Percentiles rank a stretch among this genome's conserved stretches.
These are phyloP conservation scores for Drosophila cognata DNA, from an alignment of 2,888 invertebrate genomes.

Conservation along the genomic window DNA sequence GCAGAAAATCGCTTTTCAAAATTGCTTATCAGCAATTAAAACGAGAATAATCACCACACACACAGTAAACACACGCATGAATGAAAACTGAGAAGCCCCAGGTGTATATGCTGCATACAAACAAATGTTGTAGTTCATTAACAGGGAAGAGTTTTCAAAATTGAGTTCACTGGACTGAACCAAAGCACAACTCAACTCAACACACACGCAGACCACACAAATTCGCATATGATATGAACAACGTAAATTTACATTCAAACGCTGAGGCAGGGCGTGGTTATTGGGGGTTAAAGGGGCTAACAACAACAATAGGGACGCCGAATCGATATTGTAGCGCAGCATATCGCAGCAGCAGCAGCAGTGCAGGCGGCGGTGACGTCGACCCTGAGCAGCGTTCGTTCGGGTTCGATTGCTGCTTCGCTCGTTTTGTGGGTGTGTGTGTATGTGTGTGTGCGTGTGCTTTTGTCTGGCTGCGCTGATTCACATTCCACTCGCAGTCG, in stretches of 20 bases:
- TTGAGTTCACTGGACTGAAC: conserved; percentile 64
- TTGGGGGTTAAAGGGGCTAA: conserved; percentile 8
- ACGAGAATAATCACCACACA: background rate
- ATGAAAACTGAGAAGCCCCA: conserved; percentile 12
- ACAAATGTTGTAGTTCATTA: conserved; percentile 43
- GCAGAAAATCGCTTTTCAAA: background rate
- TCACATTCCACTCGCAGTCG: background rate
- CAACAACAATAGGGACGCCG: conserved; percentile 14
- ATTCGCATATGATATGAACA: conserved; percentile 27
- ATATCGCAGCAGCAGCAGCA: conserved; percentile 8
- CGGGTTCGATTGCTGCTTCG: conserved; percentile 42
- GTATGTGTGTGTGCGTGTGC: conserved; percentile 2
- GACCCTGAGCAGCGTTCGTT: conserved; percentile 57
- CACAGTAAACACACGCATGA: background rate
- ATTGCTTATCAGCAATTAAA: conserved; percentile 8
- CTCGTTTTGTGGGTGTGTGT: conserved; percentile 14
- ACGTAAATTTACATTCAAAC: conserved; percentile 36
- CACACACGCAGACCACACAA: background rate
- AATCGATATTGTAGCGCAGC: conserved; percentile 59
- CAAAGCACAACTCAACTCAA: conserved; percentile 29
- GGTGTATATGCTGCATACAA: conserved; percentile 4
- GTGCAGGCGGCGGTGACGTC: conserved; percentile 30
- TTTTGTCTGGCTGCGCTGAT: conserved; percentile 12
- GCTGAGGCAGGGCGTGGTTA: conserved; percentile 47
- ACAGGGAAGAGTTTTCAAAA: conserved; percentile 47